Evolutionary conservation across 2,113 vertebrate genomes (phyloP).

Genomic region (Ammodytes dubius): DNA sequence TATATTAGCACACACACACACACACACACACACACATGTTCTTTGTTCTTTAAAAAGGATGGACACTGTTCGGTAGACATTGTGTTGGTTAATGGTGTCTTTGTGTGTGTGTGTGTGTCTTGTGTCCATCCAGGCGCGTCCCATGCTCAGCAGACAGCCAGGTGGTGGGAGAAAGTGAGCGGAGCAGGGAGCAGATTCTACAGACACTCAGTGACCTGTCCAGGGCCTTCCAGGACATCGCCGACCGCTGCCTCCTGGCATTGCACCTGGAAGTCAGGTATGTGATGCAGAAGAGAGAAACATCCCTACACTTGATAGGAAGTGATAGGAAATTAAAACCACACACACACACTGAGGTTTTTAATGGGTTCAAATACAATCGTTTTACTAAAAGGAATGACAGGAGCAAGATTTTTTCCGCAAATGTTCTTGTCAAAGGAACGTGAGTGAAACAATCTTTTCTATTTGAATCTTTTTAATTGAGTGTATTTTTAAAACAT

Average conservation of each 20-base stretch:
- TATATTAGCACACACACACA: too few relatives aligned
- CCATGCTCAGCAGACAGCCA: constrained; percentile 89
- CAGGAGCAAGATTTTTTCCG: too few relatives aligned
- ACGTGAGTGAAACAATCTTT: background rate
- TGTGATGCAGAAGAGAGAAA: constrained; percentile 14
- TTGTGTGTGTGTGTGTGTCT: constrained; percentile 1
- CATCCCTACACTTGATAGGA: background rate
- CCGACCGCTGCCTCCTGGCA: constrained; percentile 94
- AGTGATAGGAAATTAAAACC: background rate
- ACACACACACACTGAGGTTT: background rate
- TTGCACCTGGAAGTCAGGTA: constrained; percentile 98
- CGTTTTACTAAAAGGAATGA: too few relatives aligned
- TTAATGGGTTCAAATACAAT: background rate
- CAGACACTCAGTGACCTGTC: constrained; percentile 93
- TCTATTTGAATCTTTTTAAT: background rate
- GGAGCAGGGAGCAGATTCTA: constrained; percentile 93
- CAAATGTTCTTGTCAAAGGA: background rate
- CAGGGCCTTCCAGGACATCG: constrained; percentile 95
- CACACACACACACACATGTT: too few relatives aligned
- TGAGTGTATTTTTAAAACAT: background rate
- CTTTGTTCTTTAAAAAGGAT: too few relatives aligned
- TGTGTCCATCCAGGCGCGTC: constrained; percentile 82
- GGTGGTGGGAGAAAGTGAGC: constrained; percentile 84
- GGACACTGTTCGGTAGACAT: background rate
- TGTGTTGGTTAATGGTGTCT: constrained; percentile 13